Conservation (phyloP, 1,140 invertebrate species). For the Drosophila arizonae region DNA sequence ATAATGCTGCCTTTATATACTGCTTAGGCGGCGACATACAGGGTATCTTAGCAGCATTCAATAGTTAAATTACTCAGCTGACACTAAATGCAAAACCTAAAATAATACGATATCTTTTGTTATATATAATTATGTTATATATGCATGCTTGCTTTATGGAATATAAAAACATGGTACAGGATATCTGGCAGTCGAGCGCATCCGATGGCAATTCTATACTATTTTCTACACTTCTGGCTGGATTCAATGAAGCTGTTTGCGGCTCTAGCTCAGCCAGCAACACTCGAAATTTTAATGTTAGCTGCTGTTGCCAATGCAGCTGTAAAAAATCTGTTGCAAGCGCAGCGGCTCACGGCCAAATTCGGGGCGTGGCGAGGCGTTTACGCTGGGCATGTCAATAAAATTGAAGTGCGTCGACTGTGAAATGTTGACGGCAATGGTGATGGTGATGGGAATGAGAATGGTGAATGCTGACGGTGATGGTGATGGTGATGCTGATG, state of each 20-base stretch:
- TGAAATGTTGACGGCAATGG: slow-evolving; percentile 26
- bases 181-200: not conserved
- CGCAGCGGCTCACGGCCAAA: slow-evolving; percentile 15
- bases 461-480: slow-evolving; percentile 2
- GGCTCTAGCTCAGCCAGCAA: slow-evolving; percentile 14
- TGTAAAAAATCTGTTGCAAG: slow-evolving; percentile 71
- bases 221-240: slow-evolving; percentile 31
- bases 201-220: not conserved
- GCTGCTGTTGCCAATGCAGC: slow-evolving; percentile 52
- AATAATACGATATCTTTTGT: too few species aligned
- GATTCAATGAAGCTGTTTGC: slow-evolving; percentile 20
- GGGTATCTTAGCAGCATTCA: too few species aligned
- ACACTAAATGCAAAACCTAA: too few species aligned
- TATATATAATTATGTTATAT: too few species aligned
- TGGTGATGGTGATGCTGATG: not conserved
- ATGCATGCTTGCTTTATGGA: too few species aligned
- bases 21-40: too few species aligned
- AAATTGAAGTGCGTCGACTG: slow-evolving; percentile 66
- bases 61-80: too few species aligned
- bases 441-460: not conserved
- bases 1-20: too few species aligned
- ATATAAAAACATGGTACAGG: not conserved
- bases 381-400: slow-evolving; percentile 65
- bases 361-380: not conserved
- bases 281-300: slow-evolving; percentile 68